Conservation (phyloP, 2,113 vertebrate species). For the Urocolius indicus region DNA sequence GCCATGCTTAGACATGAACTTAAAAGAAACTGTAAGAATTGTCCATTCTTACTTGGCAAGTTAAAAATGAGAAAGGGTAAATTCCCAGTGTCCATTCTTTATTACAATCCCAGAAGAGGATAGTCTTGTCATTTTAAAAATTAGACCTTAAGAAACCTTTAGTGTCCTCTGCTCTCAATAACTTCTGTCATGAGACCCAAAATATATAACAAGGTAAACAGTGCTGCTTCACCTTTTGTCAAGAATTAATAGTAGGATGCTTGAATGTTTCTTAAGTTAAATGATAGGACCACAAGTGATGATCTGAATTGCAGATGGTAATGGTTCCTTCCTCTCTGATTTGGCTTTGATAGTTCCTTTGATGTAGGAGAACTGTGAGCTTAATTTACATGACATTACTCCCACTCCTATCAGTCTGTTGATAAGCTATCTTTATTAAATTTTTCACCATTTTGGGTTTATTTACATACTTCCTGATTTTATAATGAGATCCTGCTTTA, state of each 20-base stretch:
- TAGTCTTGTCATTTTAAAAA: neutral
- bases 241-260: neutral
- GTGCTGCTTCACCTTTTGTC: neutral
- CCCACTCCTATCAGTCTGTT: constrained; percentile 35
- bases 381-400: constrained; percentile 45
- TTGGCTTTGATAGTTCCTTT: constrained; percentile 48
- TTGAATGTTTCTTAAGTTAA: constrained; percentile 5
- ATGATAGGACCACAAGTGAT: neutral
- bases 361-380: constrained; percentile 50
- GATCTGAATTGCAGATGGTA: constrained; percentile 51
- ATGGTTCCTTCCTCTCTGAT: constrained; percentile 33
- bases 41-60: neutral
- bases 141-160: neutral
- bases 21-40: neutral
- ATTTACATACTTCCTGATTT: constrained; percentile 33
- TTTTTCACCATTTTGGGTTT: constrained; percentile 22
- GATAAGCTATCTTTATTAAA: constrained; percentile 40
- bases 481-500: constrained; percentile 25
- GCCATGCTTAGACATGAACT: neutral
- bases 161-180: neutral
- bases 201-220: neutral
- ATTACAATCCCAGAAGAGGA: neutral
- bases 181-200: neutral
- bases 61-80: neutral
- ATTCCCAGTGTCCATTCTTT: neutral